These are phyloP conservation scores for Salvator merianae DNA, from an alignment of 2,113 vertebrate species.

Conservation along the genomic window DNA sequence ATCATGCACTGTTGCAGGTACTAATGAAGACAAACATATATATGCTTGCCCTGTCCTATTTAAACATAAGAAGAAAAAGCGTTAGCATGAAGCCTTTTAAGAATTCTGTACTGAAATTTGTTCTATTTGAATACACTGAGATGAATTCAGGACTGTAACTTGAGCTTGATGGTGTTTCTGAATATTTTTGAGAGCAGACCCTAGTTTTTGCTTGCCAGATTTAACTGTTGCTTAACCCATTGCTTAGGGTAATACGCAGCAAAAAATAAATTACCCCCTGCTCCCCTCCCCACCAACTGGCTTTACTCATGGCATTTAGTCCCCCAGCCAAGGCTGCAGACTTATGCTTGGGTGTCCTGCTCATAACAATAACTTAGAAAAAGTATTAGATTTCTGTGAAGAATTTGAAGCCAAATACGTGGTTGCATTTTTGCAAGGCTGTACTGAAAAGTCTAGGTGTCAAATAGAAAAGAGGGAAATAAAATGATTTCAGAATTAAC, in stretches of 20 bases:
- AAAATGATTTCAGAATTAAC: no score
- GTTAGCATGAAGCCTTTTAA: background rate
- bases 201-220: background rate
- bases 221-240: background rate
- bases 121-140: background rate
- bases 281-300: no score
- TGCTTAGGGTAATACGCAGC: no score
- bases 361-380: no score
- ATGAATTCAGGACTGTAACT: background rate
- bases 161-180: background rate
- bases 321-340: background rate
- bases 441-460: no score
- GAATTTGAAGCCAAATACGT: no score
- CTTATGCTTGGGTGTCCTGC: background rate
- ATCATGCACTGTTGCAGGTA: constrained; percentile 91
- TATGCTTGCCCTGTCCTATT: accelerated
- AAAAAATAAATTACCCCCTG: no score
- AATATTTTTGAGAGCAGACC: background rate
- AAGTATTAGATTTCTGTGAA: no score
- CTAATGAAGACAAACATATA: accelerated
- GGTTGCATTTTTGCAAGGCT: no score
- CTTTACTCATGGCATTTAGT: background rate
- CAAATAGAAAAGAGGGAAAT: no score
- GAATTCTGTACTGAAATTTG: background rate
- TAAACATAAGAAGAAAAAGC: background rate